Conservation (phyloP, 2,888 invertebrate genomes). For the Nemurella pictetii region DNA sequence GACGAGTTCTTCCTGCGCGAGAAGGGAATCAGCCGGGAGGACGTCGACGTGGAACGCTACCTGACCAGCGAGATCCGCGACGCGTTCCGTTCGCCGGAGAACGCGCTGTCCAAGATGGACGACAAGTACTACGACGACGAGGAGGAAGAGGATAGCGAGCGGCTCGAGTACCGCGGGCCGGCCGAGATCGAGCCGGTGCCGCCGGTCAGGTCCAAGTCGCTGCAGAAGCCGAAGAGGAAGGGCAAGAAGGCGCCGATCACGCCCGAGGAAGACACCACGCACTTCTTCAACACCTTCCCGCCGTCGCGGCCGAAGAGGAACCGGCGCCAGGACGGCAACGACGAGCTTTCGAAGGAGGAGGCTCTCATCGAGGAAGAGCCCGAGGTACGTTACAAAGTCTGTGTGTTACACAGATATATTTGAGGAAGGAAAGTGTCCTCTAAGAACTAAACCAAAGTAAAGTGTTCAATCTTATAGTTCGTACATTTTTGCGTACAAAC, state of each 20-base stretch:
- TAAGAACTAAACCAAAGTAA: no score
- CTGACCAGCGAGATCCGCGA: conserved; percentile 79
- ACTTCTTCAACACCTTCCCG: conserved; percentile 39
- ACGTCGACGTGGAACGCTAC: conserved; percentile 77
- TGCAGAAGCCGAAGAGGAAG: conserved; percentile 36
- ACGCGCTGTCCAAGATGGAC: conserved; percentile 67
- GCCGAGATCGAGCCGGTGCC: conserved; percentile 40
- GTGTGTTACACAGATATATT: no score
- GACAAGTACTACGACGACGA: conserved; percentile 46
- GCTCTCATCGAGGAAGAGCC: conserved; percentile 23
- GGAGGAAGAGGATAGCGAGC: conserved; percentile 42
- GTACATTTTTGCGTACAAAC: no score
- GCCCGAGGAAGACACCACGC: conserved; percentile 28
- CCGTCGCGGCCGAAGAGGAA: conserved; percentile 39
- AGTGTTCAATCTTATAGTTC: no score
- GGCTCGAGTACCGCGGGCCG: conserved; percentile 38
- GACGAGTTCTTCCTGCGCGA: conserved; percentile 85
- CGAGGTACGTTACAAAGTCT: no score
- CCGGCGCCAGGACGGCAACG: conserved; percentile 42
- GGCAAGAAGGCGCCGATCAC: conserved; percentile 36
- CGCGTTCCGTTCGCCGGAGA: conserved; percentile 69
- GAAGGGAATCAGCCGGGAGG: conserved; percentile 80
- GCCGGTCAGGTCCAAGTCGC: conserved; percentile 40
- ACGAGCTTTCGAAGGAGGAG: conserved; percentile 37
- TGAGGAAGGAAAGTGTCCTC: no score